Evolutionary conservation across 1,140 invertebrate species (phyloP).

Genomic region (Elymnias hypermnestra): DNA sequence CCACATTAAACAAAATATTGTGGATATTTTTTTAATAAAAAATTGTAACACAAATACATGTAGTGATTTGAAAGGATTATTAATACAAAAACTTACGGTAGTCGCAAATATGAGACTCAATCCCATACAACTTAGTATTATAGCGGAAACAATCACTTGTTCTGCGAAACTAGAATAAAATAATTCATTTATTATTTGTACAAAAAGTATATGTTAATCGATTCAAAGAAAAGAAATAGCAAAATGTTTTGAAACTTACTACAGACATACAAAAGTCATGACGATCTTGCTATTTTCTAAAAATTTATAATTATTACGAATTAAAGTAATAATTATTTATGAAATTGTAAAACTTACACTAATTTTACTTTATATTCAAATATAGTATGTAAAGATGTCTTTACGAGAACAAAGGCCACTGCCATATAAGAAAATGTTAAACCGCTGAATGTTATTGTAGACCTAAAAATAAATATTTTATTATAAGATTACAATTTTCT

Average conservation of each 20-base stretch:
- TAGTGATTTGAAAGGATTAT: too few relatives aligned
- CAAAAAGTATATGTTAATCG: too few relatives aligned
- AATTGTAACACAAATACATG: too few relatives aligned
- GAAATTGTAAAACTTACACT: conserved; percentile 42
- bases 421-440: conserved; percentile 51
- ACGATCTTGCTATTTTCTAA: background rate
- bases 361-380: conserved; percentile 64
- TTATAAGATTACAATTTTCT: background rate
- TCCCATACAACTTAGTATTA: conserved; percentile 43
- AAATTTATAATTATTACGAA: too few relatives aligned
- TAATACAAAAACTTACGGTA: conserved; percentile 39
- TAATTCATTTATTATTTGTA: too few relatives aligned
- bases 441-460: conserved; percentile 46
- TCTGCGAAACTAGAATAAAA: conserved; percentile 38
- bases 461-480: conserved; percentile 35
- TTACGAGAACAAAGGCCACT: conserved; percentile 46
- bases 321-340: too few relatives aligned
- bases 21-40: too few relatives aligned
- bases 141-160: conserved; percentile 39
- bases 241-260: too few relatives aligned
- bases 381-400: conserved; percentile 58
- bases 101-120: conserved; percentile 47
- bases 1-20: too few relatives aligned
- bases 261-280: background rate
- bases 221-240: too few relatives aligned